Percentiles rank a stretch among this genome's conserved stretches.
phyloP scores from a whole-genome alignment of 2,113 vertebrate species.

The Aptenodytes forsteri region DNA sequence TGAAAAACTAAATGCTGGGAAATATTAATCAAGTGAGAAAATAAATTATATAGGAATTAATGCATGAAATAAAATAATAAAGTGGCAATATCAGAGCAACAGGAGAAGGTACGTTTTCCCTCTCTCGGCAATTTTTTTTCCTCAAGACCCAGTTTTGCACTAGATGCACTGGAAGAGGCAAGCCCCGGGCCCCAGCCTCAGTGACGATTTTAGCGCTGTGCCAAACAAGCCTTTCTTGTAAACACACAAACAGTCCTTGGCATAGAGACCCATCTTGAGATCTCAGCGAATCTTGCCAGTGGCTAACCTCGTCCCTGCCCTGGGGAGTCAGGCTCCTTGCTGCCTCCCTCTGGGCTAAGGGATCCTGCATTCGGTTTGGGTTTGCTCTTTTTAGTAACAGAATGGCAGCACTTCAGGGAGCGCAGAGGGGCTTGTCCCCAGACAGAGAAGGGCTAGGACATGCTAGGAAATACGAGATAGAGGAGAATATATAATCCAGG shows the following conservation, averaged over 20 bases:
- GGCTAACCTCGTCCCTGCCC: not conserved
- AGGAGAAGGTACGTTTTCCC: not conserved
- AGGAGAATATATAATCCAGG: not conserved
- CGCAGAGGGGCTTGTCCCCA: not conserved
- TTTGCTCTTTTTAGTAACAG: not conserved
- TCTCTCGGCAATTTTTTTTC: not conserved
- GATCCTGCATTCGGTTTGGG: not conserved
- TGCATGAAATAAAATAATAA: not conserved
- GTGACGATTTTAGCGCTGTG: not conserved
- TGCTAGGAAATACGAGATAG: not conserved
- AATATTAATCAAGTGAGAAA: slow-evolving; percentile 13
- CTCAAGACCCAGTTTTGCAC: slow-evolving; percentile 11
- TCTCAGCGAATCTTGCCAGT: not conserved
- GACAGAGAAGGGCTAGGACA: not conserved
- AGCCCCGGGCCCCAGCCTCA: not conserved
- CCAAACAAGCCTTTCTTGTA: slow-evolving; percentile 51
- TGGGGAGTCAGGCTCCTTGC: not conserved
- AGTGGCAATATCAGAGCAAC: not conserved
- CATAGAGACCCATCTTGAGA: not conserved
- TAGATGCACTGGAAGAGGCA: slow-evolving; percentile 11
- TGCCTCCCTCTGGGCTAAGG: slow-evolving; percentile 7
- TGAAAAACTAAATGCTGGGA: not conserved
- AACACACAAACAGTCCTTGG: slow-evolving; percentile 70
- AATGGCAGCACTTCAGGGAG: not conserved
- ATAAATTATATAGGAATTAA: not conserved